Evolutionary conservation across 2,797 vertebrate genomes (phyloP), one percentile per base, ranked within the genome.

Genomic region (Syncerus caffer): DNA sequence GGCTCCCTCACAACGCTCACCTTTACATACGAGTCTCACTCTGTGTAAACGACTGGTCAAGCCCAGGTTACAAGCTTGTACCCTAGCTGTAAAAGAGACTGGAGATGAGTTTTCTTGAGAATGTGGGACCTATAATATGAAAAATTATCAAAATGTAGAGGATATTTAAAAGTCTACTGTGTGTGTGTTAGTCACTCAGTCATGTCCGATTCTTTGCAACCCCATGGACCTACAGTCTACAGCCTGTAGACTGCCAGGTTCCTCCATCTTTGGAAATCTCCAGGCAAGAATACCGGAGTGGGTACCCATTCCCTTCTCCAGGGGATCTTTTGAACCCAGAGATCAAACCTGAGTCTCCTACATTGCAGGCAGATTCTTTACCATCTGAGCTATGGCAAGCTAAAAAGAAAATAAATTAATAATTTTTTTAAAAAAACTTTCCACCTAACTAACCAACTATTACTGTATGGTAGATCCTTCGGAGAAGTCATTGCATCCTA

Each of bases 61-160:
- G 90, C 23, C 53, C 34, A 80, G 14, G 17, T 86, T 50, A 76
- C 34, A 96, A 97, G 42, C 58, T 76, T 90, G 11, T 64, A 89
- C 55, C 21, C 42, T 51, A 93, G 34, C 71, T 96, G n/a, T 91
- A 74, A 84, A 84, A 94, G 45, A 93, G 45, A 93, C 2, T 83
- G 55, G 4, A 29, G 29, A 50, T 64, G 93, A 85, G 57, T 95
- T 88, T 90, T 92, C 42, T 85, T 38, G 38, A 38, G 82, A 60
- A 92, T 85, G 31, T 67, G 14, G n/a, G 5, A 51, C n/a, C 21
- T 38, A 71, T 71, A 89, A 60, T 57, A 88, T 58, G 47, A 89
- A 45, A 97, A 89, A 96, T 93, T 76, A 95, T 86, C 64, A 93
- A 93, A 94, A 96, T 57, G 14, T 50, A 95, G 31, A 92, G 9